Percentiles rank a stretch among this genome's conserved stretches.
Evolutionary conservation across 2,113 vertebrate species (phyloP).

Genomic region (Neodon shergylaensis): DNA sequence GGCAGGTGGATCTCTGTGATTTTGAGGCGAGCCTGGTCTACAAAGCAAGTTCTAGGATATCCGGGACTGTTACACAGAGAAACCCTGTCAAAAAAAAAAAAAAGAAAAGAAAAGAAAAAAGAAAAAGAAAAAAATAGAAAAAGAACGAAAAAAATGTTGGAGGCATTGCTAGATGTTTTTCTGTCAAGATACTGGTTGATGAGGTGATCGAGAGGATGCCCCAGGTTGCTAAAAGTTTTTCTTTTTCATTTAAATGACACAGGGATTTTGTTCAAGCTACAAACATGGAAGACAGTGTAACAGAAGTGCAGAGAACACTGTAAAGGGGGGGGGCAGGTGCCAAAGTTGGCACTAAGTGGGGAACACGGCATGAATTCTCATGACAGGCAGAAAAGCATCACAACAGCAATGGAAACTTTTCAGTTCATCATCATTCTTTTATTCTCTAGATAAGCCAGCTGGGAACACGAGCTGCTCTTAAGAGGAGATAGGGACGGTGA

Average conservation of each 20-base stretch:
- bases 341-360: not conserved
- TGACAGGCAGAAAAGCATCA: not conserved
- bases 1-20: not conserved
- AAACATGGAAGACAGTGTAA: not conserved
- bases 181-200: not conserved
- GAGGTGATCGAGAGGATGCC: not conserved
- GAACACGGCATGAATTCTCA: not conserved
- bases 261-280: not conserved
- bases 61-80: not conserved
- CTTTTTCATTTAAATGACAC: not conserved
- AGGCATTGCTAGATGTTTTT: not conserved
- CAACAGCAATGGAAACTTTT: not conserved
- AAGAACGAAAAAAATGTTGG: not conserved
- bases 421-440: not conserved
- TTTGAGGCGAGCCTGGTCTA: too few species aligned
- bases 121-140: not conserved
- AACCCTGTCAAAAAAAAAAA: not conserved
- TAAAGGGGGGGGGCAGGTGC: not conserved
- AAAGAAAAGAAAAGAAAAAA: not conserved
- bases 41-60: not conserved
- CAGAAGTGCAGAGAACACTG: not conserved
- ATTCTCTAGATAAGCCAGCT: constrained; percentile 1
- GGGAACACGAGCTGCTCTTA: not conserved
- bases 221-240: not conserved
- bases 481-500: not conserved